phyloP scores from a whole-genome alignment of 2,113 vertebrate species.

The Corythoichthys intestinalis region DNA sequence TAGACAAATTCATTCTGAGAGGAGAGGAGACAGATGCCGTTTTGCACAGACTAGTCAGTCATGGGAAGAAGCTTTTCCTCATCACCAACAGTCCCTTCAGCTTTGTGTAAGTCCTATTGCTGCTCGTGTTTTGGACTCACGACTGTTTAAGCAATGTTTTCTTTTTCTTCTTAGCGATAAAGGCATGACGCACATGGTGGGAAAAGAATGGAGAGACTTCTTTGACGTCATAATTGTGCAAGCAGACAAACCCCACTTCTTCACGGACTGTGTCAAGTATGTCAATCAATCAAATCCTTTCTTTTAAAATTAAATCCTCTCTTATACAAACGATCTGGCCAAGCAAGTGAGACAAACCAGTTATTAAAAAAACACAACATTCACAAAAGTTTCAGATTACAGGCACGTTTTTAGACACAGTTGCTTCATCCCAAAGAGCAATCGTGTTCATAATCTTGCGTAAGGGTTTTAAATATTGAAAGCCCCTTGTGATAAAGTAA shows the following conservation, averaged over 20 bases:
- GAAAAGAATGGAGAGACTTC: slow-evolving; percentile 80
- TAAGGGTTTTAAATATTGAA: too few species aligned
- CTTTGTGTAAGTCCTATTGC: slow-evolving; percentile 77
- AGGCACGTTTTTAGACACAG: too few species aligned
- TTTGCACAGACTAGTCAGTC: slow-evolving; percentile 71
- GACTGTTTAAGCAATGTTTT: neutral
- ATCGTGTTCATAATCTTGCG: too few species aligned
- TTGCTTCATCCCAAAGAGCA: too few species aligned
- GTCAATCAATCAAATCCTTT: slow-evolving; percentile 29
- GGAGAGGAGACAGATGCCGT: slow-evolving; percentile 80
- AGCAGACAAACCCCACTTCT: slow-evolving; percentile 84
- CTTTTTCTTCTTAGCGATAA: slow-evolving; percentile 67
- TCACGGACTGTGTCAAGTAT: slow-evolving; percentile 82
- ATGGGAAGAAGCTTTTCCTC: slow-evolving; percentile 81
- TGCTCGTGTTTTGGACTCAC: neutral
- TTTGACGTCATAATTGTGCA: slow-evolving; percentile 82
- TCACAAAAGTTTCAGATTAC: too few species aligned
- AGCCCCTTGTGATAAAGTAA: too few species aligned
- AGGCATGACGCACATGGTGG: slow-evolving; percentile 84
- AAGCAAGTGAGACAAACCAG: too few species aligned
- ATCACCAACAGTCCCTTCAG: slow-evolving; percentile 86
- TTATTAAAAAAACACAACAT: too few species aligned
- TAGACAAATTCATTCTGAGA: slow-evolving; percentile 79
- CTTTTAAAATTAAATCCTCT: too few species aligned
- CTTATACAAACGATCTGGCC: too few species aligned